A percentile compares a stretch with the other conserved stretches of the same genome.
Evolutionary conservation across 2,797 vertebrate genomes (phyloP).

Genomic region (Falco columbarius): DNA sequence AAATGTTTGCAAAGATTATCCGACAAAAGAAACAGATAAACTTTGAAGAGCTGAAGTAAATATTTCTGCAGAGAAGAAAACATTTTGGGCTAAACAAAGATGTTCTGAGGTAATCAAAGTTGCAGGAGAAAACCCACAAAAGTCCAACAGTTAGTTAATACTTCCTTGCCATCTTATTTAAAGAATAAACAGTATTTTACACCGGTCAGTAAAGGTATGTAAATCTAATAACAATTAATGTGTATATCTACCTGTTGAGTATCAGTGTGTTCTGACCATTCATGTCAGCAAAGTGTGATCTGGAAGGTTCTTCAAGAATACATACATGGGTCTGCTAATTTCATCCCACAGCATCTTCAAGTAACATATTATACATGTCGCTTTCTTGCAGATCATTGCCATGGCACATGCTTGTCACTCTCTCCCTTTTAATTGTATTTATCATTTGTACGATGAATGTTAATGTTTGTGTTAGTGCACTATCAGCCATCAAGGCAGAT

Average conservation of each 20-base stretch:
- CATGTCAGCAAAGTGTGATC: neutral
- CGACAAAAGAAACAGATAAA: neutral
- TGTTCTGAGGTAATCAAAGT: neutral
- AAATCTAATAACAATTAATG: neutral
- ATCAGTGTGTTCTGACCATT: neutral
- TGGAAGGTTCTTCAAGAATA: neutral
- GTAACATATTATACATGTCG: neutral
- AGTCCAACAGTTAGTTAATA: neutral
- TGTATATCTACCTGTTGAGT: neutral
- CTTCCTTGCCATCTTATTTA: neutral
- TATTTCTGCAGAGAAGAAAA: neutral
- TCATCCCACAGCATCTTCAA: neutral
- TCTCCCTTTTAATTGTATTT: neutral
- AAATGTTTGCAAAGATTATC: neutral
- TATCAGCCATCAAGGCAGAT: neutral
- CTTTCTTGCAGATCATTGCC: neutral
- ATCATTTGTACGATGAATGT: neutral
- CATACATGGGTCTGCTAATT: neutral
- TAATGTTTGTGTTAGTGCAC: neutral
- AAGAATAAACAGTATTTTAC: neutral
- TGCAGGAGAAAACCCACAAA: neutral
- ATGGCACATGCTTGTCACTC: neutral
- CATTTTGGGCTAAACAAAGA: neutral
- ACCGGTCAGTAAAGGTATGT: neutral
- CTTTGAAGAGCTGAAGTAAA: neutral